Percentiles rank a stretch among this genome's conserved stretches.
These are phyloP conservation scores for Gadus macrocephalus DNA, from an alignment of 2,113 vertebrate species.

Conservation along the genomic window DNA sequence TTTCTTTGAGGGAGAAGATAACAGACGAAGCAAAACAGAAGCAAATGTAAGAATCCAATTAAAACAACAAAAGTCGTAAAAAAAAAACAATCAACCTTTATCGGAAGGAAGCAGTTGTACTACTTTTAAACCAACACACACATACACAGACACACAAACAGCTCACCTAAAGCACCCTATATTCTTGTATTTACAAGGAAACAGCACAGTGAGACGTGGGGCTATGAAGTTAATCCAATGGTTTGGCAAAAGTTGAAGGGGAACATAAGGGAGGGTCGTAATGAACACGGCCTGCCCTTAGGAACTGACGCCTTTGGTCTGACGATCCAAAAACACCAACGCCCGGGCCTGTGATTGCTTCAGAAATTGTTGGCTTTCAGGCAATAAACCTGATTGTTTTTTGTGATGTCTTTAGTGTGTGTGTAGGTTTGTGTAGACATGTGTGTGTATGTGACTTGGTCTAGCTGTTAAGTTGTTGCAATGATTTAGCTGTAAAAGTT, in stretches of 20 bases:
- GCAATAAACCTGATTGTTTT: slow-evolving; percentile 75
- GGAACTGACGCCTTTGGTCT: slow-evolving; percentile 66
- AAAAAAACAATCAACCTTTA: slow-evolving; percentile 37
- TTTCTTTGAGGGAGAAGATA: too few species aligned
- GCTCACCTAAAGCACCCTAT: not conserved
- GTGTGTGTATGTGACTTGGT: not conserved
- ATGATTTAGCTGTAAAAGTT: too few species aligned
- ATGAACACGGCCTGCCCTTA: slow-evolving; percentile 68
- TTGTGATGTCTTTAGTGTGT: slow-evolving; percentile 15
- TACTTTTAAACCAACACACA: slow-evolving; percentile 22
- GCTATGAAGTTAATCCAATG: slow-evolving; percentile 46
- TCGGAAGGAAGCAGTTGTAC: slow-evolving; percentile 52
- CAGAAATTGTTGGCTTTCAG: slow-evolving; percentile 72
- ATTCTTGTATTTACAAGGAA: slow-evolving; percentile 37
- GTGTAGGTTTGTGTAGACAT: not conserved
- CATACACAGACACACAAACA: not conserved
- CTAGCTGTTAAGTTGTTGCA: too few species aligned
- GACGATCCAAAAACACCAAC: slow-evolving; percentile 58
- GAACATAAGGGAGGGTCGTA: slow-evolving; percentile 52
- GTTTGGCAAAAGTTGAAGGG: slow-evolving; percentile 46
- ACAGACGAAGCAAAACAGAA: slow-evolving; percentile 23
- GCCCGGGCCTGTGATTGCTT: slow-evolving; percentile 70
- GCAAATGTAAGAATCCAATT: slow-evolving; percentile 4
- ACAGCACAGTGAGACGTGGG: slow-evolving; percentile 36
- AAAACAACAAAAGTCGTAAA: too few species aligned